Conservation (phyloP, 2,113 vertebrate species). For the Theristicus caerulescens region DNA sequence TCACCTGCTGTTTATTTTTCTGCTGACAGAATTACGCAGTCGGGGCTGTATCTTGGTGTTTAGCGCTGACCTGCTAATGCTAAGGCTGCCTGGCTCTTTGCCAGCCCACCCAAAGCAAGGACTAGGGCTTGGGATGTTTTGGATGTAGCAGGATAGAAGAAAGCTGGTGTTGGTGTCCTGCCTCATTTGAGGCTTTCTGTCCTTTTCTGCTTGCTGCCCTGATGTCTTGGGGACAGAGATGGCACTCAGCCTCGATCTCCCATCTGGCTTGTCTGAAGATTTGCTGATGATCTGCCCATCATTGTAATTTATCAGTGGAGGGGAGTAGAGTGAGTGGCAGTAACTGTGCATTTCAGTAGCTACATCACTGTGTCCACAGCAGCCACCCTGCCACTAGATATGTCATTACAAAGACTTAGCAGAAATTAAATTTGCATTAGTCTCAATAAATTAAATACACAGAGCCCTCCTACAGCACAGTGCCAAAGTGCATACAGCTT, state of each 20-base stretch:
- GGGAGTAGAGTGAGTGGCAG: not conserved
- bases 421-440: constrained; percentile 8
- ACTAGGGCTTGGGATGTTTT: not conserved
- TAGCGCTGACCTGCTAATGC: not conserved
- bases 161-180: rapidly evolving
- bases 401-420: not conserved
- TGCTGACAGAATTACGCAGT: not conserved
- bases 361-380: not conserved
- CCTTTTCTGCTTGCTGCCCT: not conserved
- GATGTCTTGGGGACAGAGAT: not conserved
- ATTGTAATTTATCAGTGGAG: not conserved
- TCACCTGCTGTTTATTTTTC: constrained; percentile 46
- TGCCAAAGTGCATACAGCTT: not conserved
- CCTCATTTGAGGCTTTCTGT: not conserved
- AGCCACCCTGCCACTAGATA: not conserved
- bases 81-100: not conserved
- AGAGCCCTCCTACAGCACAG: not conserved
- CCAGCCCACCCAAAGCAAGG: not conserved
- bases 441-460: not conserved
- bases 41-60: not conserved
- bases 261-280: not conserved
- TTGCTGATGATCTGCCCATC: not conserved
- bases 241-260: not conserved
- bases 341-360: not conserved
- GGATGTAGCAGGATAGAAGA: not conserved